Conservation (phyloP, 2,888 invertebrate genomes). For the Agrenia bidenticulata region DNA sequence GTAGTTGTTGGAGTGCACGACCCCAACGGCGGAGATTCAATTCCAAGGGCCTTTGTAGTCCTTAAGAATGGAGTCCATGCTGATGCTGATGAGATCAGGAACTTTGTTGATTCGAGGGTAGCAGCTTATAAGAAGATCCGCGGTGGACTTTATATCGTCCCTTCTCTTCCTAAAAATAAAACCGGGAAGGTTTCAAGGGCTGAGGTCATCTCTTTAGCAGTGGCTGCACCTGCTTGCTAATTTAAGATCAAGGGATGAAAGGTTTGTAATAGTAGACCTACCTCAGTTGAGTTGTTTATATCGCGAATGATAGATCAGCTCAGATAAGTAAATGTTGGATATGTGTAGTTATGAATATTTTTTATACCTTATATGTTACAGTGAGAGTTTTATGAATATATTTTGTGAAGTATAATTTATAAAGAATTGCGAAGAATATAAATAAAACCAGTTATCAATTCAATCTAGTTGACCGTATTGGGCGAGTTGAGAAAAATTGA, state of each 20-base stretch:
- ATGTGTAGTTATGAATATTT: too few species aligned
- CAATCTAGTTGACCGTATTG: too few species aligned
- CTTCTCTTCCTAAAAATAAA: slow-evolving; percentile 43
- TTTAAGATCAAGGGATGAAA: neutral
- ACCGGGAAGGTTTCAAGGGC: slow-evolving; percentile 48
- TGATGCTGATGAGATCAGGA: neutral
- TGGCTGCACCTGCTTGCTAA: slow-evolving; percentile 39
- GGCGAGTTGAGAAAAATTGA: too few species aligned
- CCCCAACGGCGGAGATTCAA: slow-evolving; percentile 42
- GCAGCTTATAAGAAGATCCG: slow-evolving; percentile 46
- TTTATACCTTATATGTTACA: too few species aligned
- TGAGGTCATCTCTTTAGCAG: slow-evolving; percentile 31
- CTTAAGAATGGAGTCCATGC: slow-evolving; percentile 23
- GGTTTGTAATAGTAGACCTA: too few species aligned
- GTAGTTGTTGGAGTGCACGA: slow-evolving; percentile 39
- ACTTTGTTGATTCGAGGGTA: slow-evolving; percentile 27
- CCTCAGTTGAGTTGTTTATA: too few species aligned
- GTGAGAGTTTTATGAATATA: too few species aligned
- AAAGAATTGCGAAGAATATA: too few species aligned
- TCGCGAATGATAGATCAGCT: too few species aligned
- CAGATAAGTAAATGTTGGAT: too few species aligned
- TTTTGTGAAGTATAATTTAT: too few species aligned
- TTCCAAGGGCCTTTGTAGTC: slow-evolving; percentile 43
- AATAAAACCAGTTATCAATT: too few species aligned
- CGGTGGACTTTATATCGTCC: slow-evolving; percentile 43